phyloP scores from a whole-genome alignment of 2,113 vertebrate species.

The Nycticryphes semicollaris region DNA sequence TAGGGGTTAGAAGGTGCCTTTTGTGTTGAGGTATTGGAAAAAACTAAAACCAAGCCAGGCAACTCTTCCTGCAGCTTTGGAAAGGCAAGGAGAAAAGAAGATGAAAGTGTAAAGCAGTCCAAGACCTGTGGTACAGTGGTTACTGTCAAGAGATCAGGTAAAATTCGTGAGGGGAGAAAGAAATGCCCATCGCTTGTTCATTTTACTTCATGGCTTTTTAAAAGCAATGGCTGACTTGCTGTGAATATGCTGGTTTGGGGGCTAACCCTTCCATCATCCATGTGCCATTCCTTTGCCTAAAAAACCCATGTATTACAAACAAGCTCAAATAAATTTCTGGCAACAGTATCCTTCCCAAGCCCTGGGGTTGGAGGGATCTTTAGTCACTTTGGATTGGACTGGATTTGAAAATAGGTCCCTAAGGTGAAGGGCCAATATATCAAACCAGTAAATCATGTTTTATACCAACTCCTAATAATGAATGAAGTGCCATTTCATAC shows the following conservation, averaged over 20 bases:
- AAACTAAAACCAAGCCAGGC: fast-evolving
- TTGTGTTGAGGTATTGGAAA: neutral
- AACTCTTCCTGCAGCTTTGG: neutral
- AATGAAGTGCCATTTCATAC: slow-evolving; percentile 94
- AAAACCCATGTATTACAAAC: neutral
- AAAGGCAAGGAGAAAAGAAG: neutral
- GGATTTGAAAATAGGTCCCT: slow-evolving; percentile 70
- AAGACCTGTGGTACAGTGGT: neutral
- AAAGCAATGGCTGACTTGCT: neutral
- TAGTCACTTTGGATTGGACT: slow-evolving; percentile 68
- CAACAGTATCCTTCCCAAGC: slow-evolving; percentile 18
- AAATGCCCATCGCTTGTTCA: neutral
- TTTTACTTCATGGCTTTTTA: neutral
- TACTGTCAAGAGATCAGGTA: neutral
- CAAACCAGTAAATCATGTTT: slow-evolving; percentile 73
- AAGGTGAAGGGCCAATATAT: slow-evolving; percentile 73
- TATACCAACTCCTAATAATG: slow-evolving; percentile 81
- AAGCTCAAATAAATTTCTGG: slow-evolving; percentile 14
- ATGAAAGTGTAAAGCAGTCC: neutral
- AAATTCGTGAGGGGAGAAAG: neutral
- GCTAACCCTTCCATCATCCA: neutral
- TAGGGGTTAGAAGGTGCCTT: neutral
- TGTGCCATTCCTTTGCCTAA: neutral
- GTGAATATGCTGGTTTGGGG: neutral
- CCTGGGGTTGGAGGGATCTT: slow-evolving; percentile 49